Base-by-base conservation (phyloP, 2,888 invertebrate species). In the Acholoe squamosa region DNA sequence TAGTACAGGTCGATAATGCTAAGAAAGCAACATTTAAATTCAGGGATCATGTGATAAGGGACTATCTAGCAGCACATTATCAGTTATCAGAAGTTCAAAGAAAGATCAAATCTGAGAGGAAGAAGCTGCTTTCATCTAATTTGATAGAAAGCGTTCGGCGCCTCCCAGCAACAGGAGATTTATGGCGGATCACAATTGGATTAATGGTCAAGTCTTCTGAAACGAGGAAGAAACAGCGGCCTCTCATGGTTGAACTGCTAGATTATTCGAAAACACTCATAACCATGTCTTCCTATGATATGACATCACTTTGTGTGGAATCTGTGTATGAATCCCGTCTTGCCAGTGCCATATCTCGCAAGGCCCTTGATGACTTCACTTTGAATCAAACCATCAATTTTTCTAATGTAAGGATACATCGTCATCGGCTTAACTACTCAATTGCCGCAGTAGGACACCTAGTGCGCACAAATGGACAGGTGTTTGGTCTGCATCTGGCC, bases 401-500 rank as follows among this genome's bases (percentile, higher is more conserved):
- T 56, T 91, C 91, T n/a, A 86, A 91, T 51, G 91, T 77, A 28
- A 89, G 33, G 33, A 1, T 92, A 16, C 25, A 31, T 0, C 56
- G n/a, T 25, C 54, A 80, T 28, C 90, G 91, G 1, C 80, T 92
- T 0, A 89, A 84, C 84, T 92, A 92, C 84, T 89, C 90, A 31
- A 61, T 92, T 34, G 71, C 76, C 14, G 92, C 92, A 25, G 91
- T 92, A 22, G 92, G 92, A 12, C 92, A 89, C 71, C 76, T 92
- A n/a, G 91, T 92, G 25, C 76, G 91, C 16, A 52, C 90, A n/a
- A 90, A 89, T 52, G 52, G 86, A 33, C 71, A 91, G 51, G 84
- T 92, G 25, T 92, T 92, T 84, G 92, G 92, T 7, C 25, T 92
- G 5, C 91, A 92, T 56, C 19, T 92, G 88, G 61, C 92, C n/a